Conservation (phyloP, 2,797 vertebrate genomes). For the Orestias chungarensis region DNA sequence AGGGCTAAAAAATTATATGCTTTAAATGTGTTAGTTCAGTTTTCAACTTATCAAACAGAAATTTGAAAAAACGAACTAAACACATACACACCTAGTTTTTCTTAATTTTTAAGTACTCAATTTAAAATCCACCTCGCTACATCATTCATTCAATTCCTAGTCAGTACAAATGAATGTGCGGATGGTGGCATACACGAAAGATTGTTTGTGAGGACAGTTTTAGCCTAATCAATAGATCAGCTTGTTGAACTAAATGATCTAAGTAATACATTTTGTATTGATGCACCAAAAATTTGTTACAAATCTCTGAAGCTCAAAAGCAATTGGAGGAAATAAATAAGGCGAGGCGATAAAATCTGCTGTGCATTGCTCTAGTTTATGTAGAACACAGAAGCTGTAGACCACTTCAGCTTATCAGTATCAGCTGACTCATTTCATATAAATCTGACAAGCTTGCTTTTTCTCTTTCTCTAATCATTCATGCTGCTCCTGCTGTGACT, state of each 20-base stretch:
- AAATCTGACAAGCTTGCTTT: conserved; percentile 43
- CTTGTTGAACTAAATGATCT: neutral
- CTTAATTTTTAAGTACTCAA: neutral
- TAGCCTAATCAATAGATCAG: conserved; percentile 2
- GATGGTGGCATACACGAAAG: neutral
- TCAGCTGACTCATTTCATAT: conserved; percentile 59
- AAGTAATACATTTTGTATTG: neutral
- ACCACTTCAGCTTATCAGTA: conserved; percentile 54
- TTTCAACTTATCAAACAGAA: too few species aligned
- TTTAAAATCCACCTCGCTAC: neutral
- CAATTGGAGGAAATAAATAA: neutral
- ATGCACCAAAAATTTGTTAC: neutral
- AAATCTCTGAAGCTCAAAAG: neutral
- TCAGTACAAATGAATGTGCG: neutral
- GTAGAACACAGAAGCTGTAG: conserved; percentile 33
- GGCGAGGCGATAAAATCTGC: conserved; percentile 20
- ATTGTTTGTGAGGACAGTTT: conserved; percentile 1
- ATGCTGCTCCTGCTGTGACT: conserved; percentile 25
- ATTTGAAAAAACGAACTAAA: too few species aligned
- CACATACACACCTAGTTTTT: too few species aligned
- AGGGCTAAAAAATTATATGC: neutral
- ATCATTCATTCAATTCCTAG: neutral
- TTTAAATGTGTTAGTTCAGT: neutral
- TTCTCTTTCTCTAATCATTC: conserved; percentile 47
- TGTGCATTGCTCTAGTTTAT: conserved; percentile 27